Conservation (phyloP, 2,888 invertebrate species). For the Labia minor region DNA sequence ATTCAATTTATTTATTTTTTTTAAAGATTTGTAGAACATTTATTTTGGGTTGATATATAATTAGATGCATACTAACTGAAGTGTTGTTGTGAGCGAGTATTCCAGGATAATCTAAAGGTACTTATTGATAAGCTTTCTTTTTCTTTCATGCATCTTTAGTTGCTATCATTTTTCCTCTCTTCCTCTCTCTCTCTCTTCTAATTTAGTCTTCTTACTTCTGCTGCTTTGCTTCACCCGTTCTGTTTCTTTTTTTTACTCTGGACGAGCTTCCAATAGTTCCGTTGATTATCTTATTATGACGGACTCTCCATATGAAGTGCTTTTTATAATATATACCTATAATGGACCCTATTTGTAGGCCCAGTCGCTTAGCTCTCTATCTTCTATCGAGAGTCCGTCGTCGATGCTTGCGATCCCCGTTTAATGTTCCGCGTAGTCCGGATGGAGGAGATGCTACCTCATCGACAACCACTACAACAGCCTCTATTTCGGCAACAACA, state of each 20-base stretch:
- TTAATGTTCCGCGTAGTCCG: constrained; percentile 19
- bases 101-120: background rate
- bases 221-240: background rate
- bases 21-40: background rate
- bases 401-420: constrained; percentile 14
- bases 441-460: constrained; percentile 22
- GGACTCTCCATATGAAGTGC: background rate
- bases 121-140: no score
- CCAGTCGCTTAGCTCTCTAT: background rate
- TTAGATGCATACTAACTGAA: constrained; percentile 15
- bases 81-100: constrained; percentile 16
- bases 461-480: constrained; percentile 19
- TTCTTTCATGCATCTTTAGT: background rate
- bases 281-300: background rate
- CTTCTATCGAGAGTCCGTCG: background rate
- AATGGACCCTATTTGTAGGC: no score
- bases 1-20: background rate
- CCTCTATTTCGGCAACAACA: constrained; percentile 25
- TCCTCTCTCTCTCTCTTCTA: background rate
- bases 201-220: background rate
- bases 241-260: background rate
- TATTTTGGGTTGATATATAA: background rate
- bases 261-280: no score
- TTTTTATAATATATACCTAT: no score
- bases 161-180: background rate